Evolutionary conservation across 2,888 invertebrate genomes (phyloP).

Genomic region (Tenodera sinensis): DNA sequence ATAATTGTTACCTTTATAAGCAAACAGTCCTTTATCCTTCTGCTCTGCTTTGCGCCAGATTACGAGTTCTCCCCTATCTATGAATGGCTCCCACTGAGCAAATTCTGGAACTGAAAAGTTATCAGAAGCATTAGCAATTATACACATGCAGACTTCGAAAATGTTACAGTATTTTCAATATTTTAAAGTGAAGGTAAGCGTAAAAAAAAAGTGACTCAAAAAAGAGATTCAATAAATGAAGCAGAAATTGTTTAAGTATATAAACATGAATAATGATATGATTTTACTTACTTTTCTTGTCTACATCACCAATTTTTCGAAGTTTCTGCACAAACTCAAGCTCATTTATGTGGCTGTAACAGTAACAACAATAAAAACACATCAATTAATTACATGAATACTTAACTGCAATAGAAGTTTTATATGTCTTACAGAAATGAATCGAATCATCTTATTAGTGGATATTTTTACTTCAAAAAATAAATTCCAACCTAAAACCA

Average conservation of each 20-base stretch:
- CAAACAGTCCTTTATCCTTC: slow-evolving; percentile 61
- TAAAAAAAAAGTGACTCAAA: too few relatives aligned
- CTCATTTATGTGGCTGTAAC: slow-evolving; percentile 50
- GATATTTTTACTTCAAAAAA: too few relatives aligned
- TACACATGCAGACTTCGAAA: background rate
- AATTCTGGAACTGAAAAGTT: background rate
- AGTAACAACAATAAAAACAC: background rate
- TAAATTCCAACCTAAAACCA: too few relatives aligned
- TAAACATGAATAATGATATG: background rate
- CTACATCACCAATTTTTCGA: background rate
- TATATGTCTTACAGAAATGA: too few relatives aligned
- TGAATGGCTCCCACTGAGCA: slow-evolving; percentile 66
- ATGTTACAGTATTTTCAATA: too few relatives aligned
- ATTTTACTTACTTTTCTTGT: background rate
- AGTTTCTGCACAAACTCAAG: slow-evolving; percentile 55
- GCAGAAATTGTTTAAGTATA: too few relatives aligned
- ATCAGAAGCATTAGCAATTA: background rate
- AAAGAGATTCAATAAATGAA: too few relatives aligned
- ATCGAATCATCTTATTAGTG: too few relatives aligned
- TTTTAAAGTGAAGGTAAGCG: too few relatives aligned
- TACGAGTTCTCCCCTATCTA: slow-evolving; percentile 73
- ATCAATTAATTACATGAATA: background rate
- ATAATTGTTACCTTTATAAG: slow-evolving; percentile 71
- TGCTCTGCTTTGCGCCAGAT: slow-evolving; percentile 72
- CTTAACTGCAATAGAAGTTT: too few relatives aligned